Base-by-base conservation (phyloP, 2,113 vertebrate genomes). In the Chinchilla lanigera region DNA sequence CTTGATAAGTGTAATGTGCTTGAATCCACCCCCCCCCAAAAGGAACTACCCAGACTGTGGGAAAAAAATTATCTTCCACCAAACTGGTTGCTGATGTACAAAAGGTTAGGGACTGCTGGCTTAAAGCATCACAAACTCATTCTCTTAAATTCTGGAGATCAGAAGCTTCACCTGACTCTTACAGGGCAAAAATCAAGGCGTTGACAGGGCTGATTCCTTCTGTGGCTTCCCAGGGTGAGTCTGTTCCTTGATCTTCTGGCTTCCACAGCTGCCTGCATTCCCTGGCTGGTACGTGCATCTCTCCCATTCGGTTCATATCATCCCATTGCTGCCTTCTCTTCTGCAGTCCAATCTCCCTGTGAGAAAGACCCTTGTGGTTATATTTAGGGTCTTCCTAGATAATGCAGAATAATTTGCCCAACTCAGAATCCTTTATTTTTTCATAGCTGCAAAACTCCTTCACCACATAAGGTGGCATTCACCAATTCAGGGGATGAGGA, bases 251-350 rank as follows among this genome's bases (percentile, higher is more conserved):
- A 6, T 44, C 35, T 52, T 65, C 4, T 16, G 41, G 60, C 20
- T 28, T 20, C 61, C 4, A 9, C 9, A 7, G 22, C 7, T 22
- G 26, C 11, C 1, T 7, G 35, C 16, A 2, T 28, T 12, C 58
- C 73, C 44, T 5, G 52, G 44, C 67, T 63, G 30, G 9, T 13
- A 52, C 52, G 10, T 1, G 0, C 11, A 6, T 17, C 47, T 58
- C 44, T n/a, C 54, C 24, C 33, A 0, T 28, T 11, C 16, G 19
- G 22, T 33, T 20, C 54, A 71, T 17, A 2, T 30, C n/a, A 20
- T 14, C 12, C 8, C 44, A 5, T 12, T 19, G 58, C 22, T 44
- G 3, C 10, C 50, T 69, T 35, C 33, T n/a, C 73, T 19, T 65
- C n/a, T 47, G 41, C 22, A 24, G 84, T 30, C 30, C 54, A 3